These are phyloP conservation scores for Hypotaenidia okinawae DNA, from an alignment of 2,797 vertebrate species.

Conservation along the genomic window DNA sequence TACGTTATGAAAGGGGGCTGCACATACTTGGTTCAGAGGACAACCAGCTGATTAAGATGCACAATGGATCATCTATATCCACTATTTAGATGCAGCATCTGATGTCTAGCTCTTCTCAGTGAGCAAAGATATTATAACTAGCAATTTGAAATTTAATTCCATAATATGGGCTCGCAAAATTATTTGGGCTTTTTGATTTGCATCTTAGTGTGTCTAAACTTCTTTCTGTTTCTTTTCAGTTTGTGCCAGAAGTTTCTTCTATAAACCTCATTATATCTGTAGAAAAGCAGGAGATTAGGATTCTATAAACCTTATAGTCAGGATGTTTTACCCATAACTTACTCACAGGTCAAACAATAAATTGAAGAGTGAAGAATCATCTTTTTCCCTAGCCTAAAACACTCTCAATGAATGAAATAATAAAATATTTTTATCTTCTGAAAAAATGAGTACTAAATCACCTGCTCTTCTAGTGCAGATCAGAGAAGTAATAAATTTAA, in stretches of 20 bases:
- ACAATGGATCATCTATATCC: accelerated
- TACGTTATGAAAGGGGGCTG: not conserved
- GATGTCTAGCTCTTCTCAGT: not conserved
- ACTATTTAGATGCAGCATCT: not conserved
- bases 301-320: not conserved
- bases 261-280: not conserved
- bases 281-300: not conserved
- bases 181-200: not conserved
- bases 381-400: not conserved
- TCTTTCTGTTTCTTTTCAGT: not conserved
- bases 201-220: not conserved
- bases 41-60: not conserved
- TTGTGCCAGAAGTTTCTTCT: not conserved
- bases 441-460: not conserved
- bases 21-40: not conserved
- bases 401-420: not conserved
- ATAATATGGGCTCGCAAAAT: not conserved
- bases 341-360: not conserved
- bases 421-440: not conserved
- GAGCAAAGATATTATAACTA: not conserved
- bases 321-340: not conserved
- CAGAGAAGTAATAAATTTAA: not conserved
- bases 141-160: not conserved
- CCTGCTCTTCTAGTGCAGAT: not conserved
- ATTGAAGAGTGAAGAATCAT: not conserved